Percentiles rank a stretch among this genome's conserved stretches.
Evolutionary conservation across 2,113 vertebrate species (phyloP).

Genomic region (Burhinus oedicnemus): DNA sequence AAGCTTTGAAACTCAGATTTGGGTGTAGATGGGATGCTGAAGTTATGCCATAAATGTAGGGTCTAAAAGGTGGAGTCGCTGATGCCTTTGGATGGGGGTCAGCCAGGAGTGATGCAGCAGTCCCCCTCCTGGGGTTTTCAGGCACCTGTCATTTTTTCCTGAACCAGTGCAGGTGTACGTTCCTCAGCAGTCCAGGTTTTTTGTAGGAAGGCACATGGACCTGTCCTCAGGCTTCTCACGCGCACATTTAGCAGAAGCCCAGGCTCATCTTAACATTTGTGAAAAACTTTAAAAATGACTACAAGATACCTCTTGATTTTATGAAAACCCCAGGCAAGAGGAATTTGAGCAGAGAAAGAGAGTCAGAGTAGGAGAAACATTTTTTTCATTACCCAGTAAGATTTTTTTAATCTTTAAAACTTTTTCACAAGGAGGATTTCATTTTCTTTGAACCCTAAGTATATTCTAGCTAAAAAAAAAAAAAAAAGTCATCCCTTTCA

Average conservation of each 20-base stretch:
- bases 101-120: neutral
- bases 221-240: neutral
- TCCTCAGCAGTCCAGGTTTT: neutral
- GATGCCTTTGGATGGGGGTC: neutral
- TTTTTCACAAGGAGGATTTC: neutral
- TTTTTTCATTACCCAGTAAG: constrained; percentile 23
- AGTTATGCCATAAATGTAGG: neutral
- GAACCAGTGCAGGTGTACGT: neutral
- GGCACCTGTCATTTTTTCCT: neutral
- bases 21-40: neutral
- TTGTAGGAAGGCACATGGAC: neutral
- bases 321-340: constrained; percentile 17
- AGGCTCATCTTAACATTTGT: neutral
- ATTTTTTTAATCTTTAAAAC: neutral
- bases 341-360: neutral
- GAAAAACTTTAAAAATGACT: neutral
- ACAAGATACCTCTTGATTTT: neutral
- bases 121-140: neutral
- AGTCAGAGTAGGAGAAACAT: neutral
- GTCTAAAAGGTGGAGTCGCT: neutral
- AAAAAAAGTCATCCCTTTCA: neutral
- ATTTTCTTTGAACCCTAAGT: constrained; percentile 14
- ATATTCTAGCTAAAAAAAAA: neutral
- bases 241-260: neutral
- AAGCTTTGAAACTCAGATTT: neutral